Percentiles rank a stretch among this genome's conserved stretches.
Evolutionary conservation across 2,888 invertebrate genomes (phyloP).

Genomic region (Megaustenia siamemsis): DNA sequence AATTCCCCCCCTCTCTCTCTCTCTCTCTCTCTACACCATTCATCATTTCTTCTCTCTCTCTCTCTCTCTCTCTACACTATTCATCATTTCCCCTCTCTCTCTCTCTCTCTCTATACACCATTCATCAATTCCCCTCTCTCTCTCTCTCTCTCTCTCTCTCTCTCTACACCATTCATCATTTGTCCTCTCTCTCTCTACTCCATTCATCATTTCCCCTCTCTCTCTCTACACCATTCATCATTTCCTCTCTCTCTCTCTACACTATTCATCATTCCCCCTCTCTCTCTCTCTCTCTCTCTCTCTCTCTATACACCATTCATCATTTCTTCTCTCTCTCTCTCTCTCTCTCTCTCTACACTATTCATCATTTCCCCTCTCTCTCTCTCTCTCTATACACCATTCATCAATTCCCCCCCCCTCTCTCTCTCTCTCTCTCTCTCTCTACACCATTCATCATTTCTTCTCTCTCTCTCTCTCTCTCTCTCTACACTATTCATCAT

Average conservation of each 20-base stretch:
- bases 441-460: too few relatives aligned
- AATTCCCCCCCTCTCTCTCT: too few relatives aligned
- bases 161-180: not conserved
- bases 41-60: too few relatives aligned
- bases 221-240: not conserved
- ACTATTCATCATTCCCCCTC: not conserved
- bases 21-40: too few relatives aligned
- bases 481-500: not conserved
- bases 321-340: constrained; percentile 15
- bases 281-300: constrained; percentile 5
- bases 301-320: not conserved
- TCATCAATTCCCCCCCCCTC: not conserved
- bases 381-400: not conserved
- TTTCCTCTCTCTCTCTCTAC: not conserved
- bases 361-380: not conserved
- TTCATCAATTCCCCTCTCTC: not conserved
- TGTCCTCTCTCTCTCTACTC: not conserved
- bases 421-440: constrained; percentile 43
- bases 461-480: not conserved
- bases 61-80: too few relatives aligned
- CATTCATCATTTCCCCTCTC: not conserved
- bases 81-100: too few relatives aligned
- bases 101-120: not conserved
- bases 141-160: constrained; percentile 18
- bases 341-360: constrained; percentile 22